Conservation (phyloP, 1,140 invertebrate species). For the Hylaeus volcanicus region DNA sequence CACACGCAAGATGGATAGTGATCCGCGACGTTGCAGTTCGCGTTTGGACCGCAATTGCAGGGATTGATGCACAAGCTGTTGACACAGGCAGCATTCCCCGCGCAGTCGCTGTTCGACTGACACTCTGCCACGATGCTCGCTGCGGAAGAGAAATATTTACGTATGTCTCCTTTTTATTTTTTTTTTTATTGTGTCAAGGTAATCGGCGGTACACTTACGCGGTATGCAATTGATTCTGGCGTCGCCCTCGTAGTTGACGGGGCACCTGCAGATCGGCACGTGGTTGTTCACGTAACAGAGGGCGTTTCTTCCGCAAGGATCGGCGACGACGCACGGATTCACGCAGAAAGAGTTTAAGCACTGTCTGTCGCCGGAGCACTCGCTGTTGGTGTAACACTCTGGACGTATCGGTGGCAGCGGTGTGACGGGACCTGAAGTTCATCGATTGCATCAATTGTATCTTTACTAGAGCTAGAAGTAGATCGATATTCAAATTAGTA, state of each 20-base stretch:
- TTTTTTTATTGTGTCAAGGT: not conserved
- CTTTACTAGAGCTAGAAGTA: not conserved
- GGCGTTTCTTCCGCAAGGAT: slow-evolving; percentile 88
- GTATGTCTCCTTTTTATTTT: no score
- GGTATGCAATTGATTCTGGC: slow-evolving; percentile 86
- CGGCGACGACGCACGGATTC: slow-evolving; percentile 87
- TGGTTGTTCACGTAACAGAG: slow-evolving; percentile 90
- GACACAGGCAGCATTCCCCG: slow-evolving; percentile 88
- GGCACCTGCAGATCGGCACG: slow-evolving; percentile 89
- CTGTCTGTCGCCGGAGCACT: slow-evolving; percentile 87
- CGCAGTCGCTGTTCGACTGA: slow-evolving; percentile 89
- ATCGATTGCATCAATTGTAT: not conserved
- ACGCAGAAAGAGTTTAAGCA: slow-evolving; percentile 89
- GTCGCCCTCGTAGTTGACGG: slow-evolving; percentile 88
- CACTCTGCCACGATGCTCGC: slow-evolving; percentile 85
- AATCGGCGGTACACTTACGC: slow-evolving; percentile 82
- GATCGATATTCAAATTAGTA: not conserved
- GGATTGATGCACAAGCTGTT: slow-evolving; percentile 89
- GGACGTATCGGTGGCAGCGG: slow-evolving; percentile 78
- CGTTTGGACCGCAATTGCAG: slow-evolving; percentile 91
- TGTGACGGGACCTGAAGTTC: slow-evolving; percentile 79
- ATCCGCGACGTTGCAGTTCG: slow-evolving; percentile 88
- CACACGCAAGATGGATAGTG: slow-evolving; percentile 92
- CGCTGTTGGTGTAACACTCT: slow-evolving; percentile 89
- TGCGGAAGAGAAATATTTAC: slow-evolving; percentile 62